These are phyloP conservation scores for Eupsilia transversa DNA, from an alignment of 2,888 invertebrate genomes.

Conservation along the genomic window DNA sequence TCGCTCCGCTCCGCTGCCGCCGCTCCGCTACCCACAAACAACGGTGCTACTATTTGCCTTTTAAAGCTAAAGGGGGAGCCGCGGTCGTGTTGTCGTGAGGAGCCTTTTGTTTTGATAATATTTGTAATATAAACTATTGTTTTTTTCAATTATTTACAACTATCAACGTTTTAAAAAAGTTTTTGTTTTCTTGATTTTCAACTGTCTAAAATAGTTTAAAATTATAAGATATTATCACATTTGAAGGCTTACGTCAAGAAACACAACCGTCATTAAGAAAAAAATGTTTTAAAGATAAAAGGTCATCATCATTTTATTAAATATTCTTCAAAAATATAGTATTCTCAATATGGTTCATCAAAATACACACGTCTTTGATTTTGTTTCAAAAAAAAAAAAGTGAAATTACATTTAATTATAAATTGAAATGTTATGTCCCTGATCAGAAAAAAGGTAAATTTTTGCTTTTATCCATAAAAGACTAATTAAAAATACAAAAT, in stretches of 20 bases:
- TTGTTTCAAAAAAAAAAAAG: constrained; percentile 6
- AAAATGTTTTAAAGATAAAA: constrained; percentile 44
- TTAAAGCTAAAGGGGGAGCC: constrained; percentile 51
- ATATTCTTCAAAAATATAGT: constrained; percentile 11
- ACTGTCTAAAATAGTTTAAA: constrained; percentile 40
- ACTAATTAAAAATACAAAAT: too few species aligned
- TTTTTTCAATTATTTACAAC: background rate
- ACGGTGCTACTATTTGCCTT: constrained; percentile 63
- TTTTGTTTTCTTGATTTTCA: background rate
- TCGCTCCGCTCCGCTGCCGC: constrained; percentile 58
- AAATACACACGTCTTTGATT: constrained; percentile 44
- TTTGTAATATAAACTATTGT: constrained; percentile 57
- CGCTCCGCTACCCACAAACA: constrained; percentile 69
- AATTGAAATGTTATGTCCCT: background rate
- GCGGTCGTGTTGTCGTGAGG: constrained; percentile 57
- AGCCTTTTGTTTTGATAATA: constrained; percentile 50
- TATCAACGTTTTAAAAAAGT: background rate
- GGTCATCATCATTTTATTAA: constrained; percentile 22
- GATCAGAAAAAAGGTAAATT: constrained; percentile 1
- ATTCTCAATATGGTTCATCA: constrained; percentile 30
- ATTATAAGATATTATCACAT: constrained; percentile 56
- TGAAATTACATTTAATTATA: background rate
- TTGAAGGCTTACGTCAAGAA: constrained; percentile 56
- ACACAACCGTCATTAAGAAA: constrained; percentile 63
- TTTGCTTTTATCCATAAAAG: background rate